Evolutionary conservation across 2,797 vertebrate species (phyloP).

Genomic region (Clarias fuscus): DNA sequence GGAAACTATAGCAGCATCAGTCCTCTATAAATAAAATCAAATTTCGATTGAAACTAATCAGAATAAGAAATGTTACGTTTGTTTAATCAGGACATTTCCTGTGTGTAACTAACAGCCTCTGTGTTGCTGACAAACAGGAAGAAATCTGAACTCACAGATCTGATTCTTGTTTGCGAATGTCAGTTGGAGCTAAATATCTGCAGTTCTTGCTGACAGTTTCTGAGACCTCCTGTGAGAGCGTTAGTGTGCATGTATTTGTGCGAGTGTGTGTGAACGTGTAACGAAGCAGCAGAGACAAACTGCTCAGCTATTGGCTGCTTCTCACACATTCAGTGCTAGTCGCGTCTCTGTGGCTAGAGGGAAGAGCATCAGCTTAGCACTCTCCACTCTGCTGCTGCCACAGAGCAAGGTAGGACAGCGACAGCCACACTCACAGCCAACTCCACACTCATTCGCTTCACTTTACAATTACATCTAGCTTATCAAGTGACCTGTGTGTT

Average conservation of each 20-base stretch:
- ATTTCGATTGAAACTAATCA: neutral
- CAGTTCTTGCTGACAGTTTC: constrained; percentile 40
- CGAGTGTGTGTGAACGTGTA: constrained; percentile 37
- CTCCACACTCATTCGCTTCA: constrained; percentile 18
- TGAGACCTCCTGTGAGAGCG: constrained; percentile 41
- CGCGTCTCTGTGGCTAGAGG: constrained; percentile 62
- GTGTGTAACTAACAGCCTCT: neutral
- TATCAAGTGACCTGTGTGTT: constrained; percentile 29
- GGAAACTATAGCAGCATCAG: neutral
- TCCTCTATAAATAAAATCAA: neutral
- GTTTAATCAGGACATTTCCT: constrained; percentile 1
- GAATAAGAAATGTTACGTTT: neutral
- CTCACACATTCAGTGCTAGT: constrained; percentile 59
- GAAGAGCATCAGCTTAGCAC: constrained; percentile 56
- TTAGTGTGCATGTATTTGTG: constrained; percentile 38
- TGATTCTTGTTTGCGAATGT: neutral
- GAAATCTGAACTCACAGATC: constrained; percentile 20
- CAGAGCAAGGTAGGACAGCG: constrained; percentile 54
- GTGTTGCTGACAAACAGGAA: constrained; percentile 19
- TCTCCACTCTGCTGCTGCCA: constrained; percentile 46
- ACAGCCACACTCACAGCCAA: constrained; percentile 29
- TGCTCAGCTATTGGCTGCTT: constrained; percentile 71
- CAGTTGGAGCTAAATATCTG: constrained; percentile 24
- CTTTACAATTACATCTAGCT: constrained; percentile 19
- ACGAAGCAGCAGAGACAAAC: constrained; percentile 44